These are phyloP conservation scores for Beaufortia kweichowensis DNA, from an alignment of 2,113 vertebrate genomes.

Conservation along the genomic window DNA sequence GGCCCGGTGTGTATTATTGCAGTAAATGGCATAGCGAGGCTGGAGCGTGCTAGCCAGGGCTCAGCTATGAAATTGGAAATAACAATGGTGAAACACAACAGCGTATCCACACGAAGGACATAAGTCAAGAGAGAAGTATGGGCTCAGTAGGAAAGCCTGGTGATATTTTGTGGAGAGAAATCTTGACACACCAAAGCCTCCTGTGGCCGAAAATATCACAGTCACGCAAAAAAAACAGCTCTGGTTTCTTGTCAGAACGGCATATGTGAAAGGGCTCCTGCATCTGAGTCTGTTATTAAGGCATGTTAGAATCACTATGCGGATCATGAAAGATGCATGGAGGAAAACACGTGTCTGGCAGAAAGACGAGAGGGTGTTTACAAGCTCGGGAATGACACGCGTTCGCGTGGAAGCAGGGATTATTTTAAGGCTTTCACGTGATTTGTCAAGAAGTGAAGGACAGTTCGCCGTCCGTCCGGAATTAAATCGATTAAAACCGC, in stretches of 20 bases:
- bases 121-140: conserved; percentile 56
- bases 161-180: conserved; percentile 45
- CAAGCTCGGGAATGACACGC: conserved; percentile 24
- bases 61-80: conserved; percentile 70
- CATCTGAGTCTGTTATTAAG: conserved; percentile 57
- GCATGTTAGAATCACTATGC: conserved; percentile 65
- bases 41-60: conserved; percentile 65
- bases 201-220: conserved; percentile 61
- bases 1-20: conserved; percentile 69
- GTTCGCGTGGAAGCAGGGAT: background rate
- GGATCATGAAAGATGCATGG: conserved; percentile 71
- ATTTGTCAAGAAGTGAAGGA: background rate
- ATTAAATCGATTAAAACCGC: background rate
- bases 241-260: background rate
- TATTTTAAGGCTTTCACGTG: background rate
- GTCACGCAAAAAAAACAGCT: conserved; percentile 47
- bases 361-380: conserved; percentile 13
- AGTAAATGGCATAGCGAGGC: conserved; percentile 69
- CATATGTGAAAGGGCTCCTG: conserved; percentile 27
- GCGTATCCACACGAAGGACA: conserved; percentile 69
- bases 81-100: conserved; percentile 68
- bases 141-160: conserved; percentile 50
- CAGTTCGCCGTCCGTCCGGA: background rate
- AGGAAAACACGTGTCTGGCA: conserved; percentile 39
- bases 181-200: conserved; percentile 14